These are phyloP conservation scores for Danio choprae DNA, from an alignment of 2,797 vertebrate genomes.

Conservation along the genomic window DNA sequence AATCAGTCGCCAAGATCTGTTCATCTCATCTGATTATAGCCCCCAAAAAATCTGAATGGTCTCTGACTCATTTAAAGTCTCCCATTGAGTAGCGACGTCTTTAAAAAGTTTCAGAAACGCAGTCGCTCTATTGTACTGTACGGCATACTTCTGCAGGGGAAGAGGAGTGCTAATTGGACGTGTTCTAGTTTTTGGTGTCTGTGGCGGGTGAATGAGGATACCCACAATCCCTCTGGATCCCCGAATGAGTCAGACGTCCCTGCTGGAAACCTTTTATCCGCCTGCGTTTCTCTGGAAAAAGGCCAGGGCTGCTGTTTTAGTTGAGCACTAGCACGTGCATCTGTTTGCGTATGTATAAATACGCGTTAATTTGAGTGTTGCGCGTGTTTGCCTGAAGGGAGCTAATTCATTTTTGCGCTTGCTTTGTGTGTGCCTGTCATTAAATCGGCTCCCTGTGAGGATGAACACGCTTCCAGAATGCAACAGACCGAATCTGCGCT, in stretches of 20 bases:
- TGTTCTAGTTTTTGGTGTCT: slow-evolving; percentile 58
- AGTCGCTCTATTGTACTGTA: slow-evolving; percentile 29
- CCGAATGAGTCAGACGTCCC: slow-evolving; percentile 54
- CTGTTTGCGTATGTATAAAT: slow-evolving; percentile 9
- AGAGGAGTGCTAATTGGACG: slow-evolving; percentile 58
- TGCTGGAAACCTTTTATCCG: slow-evolving; percentile 50
- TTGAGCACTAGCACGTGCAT: not conserved
- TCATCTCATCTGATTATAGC: slow-evolving; percentile 26
- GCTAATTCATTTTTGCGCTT: slow-evolving; percentile 35
- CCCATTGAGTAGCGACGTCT: slow-evolving; percentile 29
- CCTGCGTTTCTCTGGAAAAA: slow-evolving; percentile 46
- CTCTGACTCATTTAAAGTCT: slow-evolving; percentile 46
- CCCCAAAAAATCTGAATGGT: slow-evolving; percentile 42
- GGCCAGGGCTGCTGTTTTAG: slow-evolving; percentile 22
- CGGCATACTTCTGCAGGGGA: slow-evolving; percentile 43
- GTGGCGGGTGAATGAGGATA: slow-evolving; percentile 52
- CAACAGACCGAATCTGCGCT: slow-evolving; percentile 1
- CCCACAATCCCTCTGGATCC: slow-evolving; percentile 35
- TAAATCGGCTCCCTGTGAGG: slow-evolving; percentile 33
- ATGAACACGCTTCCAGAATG: slow-evolving; percentile 5
- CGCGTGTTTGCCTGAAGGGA: slow-evolving; percentile 10
- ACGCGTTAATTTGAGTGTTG: not conserved
- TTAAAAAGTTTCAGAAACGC: slow-evolving; percentile 37
- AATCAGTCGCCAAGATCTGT: slow-evolving; percentile 35
- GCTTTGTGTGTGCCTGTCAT: slow-evolving; percentile 39